Evolutionary conservation across 2,113 vertebrate species (phyloP), one percentile per base, ranked within the genome.

Genomic region (Scomber japonicus): DNA sequence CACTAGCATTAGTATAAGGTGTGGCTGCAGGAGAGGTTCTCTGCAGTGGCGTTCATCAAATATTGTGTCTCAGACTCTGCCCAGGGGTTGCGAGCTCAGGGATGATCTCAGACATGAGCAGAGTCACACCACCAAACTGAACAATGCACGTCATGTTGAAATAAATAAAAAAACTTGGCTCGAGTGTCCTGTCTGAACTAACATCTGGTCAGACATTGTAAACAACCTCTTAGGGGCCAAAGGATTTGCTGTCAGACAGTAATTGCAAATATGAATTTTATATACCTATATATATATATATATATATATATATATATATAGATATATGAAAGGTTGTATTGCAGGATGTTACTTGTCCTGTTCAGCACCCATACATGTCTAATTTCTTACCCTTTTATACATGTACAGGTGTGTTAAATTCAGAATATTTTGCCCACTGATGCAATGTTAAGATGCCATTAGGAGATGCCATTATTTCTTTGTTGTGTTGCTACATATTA

Each of bases 381-480:
- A 13, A 61, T 82, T 44, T 40, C 12, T 65, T 19, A 54, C 13
- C 6, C 31, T 30, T 45, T 48, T 30, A 15, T 31, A 40, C 3
- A 19, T 71, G 11, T 57, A n/a, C 55, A 40, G 35, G 50, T 70
- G 24, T 50, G 2, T 40, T 2, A 40, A 40, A 35, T 60, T 53
- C 21, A 40, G 31, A 68, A 11, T 27, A 27, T 17, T 40, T 19
- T 48, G 15, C 56, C 54, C 53, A 21, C 1, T 49, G 14, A 59
- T 69, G 68, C 19, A 49, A 55, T 35, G 60, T 62, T 48, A 70
- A 61, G 21, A 61, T 55, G 64, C 66, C 16, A 66, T 48, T 49
- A 76, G 13, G 11, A 76, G 61, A 67, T 66, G 69, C 49, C 53
- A 66, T 56, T n/a, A 13, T 73, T 70, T 15, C 17, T 78, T 30